Evolutionary conservation across 1,140 invertebrate species (phyloP), one percentile per base, ranked within the genome.

Genomic region (Drosophila pectinifera): DNA sequence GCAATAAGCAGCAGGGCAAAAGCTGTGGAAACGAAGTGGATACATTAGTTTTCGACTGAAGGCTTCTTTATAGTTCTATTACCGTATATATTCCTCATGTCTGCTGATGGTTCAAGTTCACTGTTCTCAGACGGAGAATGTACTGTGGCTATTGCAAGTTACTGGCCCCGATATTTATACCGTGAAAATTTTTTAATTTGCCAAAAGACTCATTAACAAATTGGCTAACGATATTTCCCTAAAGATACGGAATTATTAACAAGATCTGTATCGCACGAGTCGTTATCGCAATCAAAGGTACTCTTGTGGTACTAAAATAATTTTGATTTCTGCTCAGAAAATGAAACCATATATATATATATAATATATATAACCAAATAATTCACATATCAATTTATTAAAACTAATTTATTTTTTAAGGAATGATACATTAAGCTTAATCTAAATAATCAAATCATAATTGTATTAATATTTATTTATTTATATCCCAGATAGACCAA

Each of bases 51-150:
- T 38, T 8, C 26, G 39, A 31, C 5, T 38, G 5, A 3, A 16
- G 2, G 14, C 20, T 36, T 1, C 22, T 5, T 36, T 16, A 1
- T 10, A 4, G 4, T 46, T 13, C n/a, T 3, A 22, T 69, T 79
- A 80, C 78, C 78, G 69, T 80, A 79, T n/a, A 80, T 45, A 59
- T 75, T 80, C 20, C 64, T 62, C 78, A 80, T 80, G 31, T 73
- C 61, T 54, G 45, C 42, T 36, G 42, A 22, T 34, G 20, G 20
- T 65, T 63, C 5, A 46, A 55, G 46, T 55, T 64, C 1, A 38
- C 54, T 41, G 31, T 62, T 48, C 51, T 31, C 43, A 39, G 48
- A 22, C 65, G 55, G 45, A 26, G 31, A 54, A 43, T 28, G 61
- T 64, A 70, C 61, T 79, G 72, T 70, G 51, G 41, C 24, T 18